Evolutionary conservation across 1,140 invertebrate species (phyloP).

Genomic region (Scylla paramamosain): DNA sequence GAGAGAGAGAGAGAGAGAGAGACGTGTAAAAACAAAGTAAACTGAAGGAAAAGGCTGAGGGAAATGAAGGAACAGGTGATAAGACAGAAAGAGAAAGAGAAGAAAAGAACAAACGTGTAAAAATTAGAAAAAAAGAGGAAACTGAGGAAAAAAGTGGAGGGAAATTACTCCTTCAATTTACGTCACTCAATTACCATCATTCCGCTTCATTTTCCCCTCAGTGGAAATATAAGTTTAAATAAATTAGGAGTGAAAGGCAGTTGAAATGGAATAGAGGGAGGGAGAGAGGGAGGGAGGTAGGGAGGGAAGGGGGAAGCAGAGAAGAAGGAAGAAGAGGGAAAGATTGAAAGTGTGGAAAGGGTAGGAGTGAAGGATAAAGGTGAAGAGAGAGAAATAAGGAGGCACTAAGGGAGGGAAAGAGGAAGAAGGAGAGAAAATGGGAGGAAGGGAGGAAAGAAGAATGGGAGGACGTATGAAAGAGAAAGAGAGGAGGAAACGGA

Average conservation of each 20-base stretch:
- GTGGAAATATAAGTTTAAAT: slow-evolving; percentile 28
- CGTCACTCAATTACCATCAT: background rate
- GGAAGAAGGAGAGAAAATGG: background rate
- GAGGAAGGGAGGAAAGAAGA: background rate
- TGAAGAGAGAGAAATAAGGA: background rate
- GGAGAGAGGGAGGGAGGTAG: background rate
- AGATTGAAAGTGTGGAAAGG: too few species aligned
- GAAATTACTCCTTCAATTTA: background rate
- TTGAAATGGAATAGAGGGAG: too few species aligned
- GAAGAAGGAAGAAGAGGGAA: background rate
- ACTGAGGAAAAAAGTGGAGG: background rate
- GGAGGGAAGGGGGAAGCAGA: background rate
- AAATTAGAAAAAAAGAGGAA: too few species aligned
- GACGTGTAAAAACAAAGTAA: background rate
- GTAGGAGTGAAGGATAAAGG: too few species aligned
- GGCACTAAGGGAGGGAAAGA: background rate
- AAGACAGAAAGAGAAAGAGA: background rate
- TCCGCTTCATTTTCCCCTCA: background rate
- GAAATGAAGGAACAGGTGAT: too few species aligned
- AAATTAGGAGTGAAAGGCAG: background rate
- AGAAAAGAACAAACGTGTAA: background rate
- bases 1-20: background rate
- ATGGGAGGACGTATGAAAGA: background rate
- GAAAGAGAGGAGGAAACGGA: background rate
- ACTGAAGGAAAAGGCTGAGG: background rate